Base-by-base conservation (phyloP, 2,113 vertebrate genomes). In the Anarrhichthys ocellatus region DNA sequence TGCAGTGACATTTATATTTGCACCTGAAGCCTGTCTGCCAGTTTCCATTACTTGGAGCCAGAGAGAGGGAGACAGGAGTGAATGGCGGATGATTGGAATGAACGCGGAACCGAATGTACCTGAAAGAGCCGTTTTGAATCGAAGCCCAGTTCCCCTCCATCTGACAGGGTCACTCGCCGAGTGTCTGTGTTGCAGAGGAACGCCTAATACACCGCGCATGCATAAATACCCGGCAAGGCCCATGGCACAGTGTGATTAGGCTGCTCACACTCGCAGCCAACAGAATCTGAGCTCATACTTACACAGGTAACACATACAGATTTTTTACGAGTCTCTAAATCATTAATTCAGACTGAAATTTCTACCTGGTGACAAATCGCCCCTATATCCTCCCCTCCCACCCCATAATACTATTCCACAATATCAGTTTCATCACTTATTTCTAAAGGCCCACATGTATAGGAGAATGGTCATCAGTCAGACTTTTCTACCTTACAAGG, bases 1-100 rank as follows among this genome's bases (percentile, higher is more conserved):
- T 89, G 89, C 85, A 61, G 73, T 92, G 90, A 91, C 92, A 91
- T 93, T 94, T 89, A 88, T 91, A 92, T 89, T 92, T 89, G 80
- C 86, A 92, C 88, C 89, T 92, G 89, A 87, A 92, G 91, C 83
- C 84, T 82, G 89, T 84, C 89, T 92, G 88, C 89, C 86, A 86
- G 76, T 86, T 87, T 89, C 85, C 78, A 90, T 90, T 90, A 85
- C 88, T 84, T 69, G 73, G 58, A 81, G 82, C 73, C 76, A 84
- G 68, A 85, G 72, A 78, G 62, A 87, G 58, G 75, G 42, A 38
- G 80, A 74, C 68, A 9, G 40, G 82, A 82, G 76, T 82, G 73
- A 87, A 84, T 81, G 79, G 38, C 1, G 48, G 58, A 74, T 92
- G 74, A 91, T 85, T 89, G 90, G 87, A 87, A 80, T 76, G 61